These are phyloP conservation scores for Enteromius afrohamiltoni DNA, from an alignment of 2,797 vertebrate species.

Conservation along the genomic window DNA sequence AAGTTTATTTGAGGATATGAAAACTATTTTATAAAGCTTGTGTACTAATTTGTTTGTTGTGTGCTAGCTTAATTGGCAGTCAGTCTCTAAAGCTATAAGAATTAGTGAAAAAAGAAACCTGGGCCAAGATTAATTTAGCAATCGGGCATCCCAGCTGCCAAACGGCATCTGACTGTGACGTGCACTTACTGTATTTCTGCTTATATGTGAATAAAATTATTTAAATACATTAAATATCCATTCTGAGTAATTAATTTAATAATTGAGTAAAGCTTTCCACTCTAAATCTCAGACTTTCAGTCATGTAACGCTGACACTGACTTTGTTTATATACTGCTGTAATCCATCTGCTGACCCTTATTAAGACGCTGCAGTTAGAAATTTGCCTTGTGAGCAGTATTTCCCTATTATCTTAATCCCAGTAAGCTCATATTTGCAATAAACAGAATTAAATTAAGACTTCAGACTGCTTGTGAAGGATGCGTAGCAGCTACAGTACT, in stretches of 20 bases:
- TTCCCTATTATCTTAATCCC: constrained; percentile 27
- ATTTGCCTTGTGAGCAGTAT: constrained; percentile 7
- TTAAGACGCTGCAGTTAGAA: constrained; percentile 14
- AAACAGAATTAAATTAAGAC: neutral
- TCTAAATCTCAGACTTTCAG: constrained; percentile 3
- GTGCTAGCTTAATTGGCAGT: neutral
- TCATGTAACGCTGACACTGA: constrained; percentile 32
- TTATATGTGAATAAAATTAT: too few relatives aligned
- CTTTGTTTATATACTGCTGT: constrained; percentile 19
- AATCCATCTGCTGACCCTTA: constrained; percentile 10
- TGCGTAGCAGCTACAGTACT: neutral
- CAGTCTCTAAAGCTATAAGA: neutral
- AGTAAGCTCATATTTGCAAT: constrained; percentile 7
- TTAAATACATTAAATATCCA: neutral
- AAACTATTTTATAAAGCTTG: neutral
- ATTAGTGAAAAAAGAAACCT: neutral
- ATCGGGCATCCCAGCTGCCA: neutral
- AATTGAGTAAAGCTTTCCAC: neutral
- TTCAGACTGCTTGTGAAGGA: constrained; percentile 15
- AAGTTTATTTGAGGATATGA: neutral
- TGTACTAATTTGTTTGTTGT: neutral
- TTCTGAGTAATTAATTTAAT: too few relatives aligned
- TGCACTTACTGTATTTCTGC: neutral
- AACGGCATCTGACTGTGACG: neutral
- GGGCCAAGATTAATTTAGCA: neutral